Evolutionary conservation across 2,888 invertebrate genomes (phyloP), one percentile per base, ranked within the genome.

Genomic region (Napeogenes inachia): DNA sequence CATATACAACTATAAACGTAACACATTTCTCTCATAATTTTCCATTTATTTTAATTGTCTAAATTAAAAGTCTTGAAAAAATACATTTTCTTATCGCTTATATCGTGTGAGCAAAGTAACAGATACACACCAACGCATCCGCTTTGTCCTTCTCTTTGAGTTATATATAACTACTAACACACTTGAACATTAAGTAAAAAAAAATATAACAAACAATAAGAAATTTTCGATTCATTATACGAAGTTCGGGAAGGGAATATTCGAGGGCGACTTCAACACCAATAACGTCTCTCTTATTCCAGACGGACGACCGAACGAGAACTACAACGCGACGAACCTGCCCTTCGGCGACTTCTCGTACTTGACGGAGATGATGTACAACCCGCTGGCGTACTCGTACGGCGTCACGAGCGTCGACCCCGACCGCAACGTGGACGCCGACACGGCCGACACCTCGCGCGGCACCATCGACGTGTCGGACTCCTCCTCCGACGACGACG

Each of bases 341-440:
- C 91, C 91, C 0, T 91, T 91, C 79, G 91, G 91, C 70, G 91
- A 91, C 71, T 91, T 91, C 78, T 88, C 89, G 1, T 91, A 91
- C 77, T 78, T 92, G 32, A 91, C 91, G 0, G 91, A 91, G 65
- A 90, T 91, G 82, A 88, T 91, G 69, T 89, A 87, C 79, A 89
- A 89, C 77, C 89, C 89, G 3, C 72, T 87, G 10, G 84, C 86
- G 0, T 89, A 82, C 75, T 77, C 79, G 45, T 89, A 84, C 75
- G 83, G 83, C 5, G 81, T 81, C 38, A 75, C 81, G 56, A 78
- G 80, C 76, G 85, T 79, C 0, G 89, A 87, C 67, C 80, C 84
- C 0, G 88, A 87, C 66, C 75, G 86, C 38, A 78, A 76, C 63
- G 76, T 77, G 0, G 87, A 86, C 73, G 71, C 78, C 3, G 87